Percentiles rank a stretch among this genome's conserved stretches.
Conservation (phyloP, 2,888 invertebrate species). For the Frankliniella intonsa region DNA sequence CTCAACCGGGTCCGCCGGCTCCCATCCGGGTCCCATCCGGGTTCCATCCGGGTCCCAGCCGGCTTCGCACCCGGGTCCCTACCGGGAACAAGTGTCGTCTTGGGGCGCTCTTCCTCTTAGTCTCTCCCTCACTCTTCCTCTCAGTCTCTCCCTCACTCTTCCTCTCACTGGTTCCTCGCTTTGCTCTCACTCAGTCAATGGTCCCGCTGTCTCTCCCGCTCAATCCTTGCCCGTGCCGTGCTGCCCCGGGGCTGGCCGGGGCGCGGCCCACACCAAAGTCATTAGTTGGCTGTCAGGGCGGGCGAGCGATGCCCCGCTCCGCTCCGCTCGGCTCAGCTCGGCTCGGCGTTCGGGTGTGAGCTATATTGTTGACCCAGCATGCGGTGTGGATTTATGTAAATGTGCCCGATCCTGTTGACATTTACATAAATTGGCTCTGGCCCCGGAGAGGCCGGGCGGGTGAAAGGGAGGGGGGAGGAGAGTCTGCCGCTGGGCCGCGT, state of each 20-base stretch:
- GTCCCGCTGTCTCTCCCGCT: too few relatives aligned
- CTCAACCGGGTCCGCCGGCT: too few relatives aligned
- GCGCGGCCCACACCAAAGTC: too few relatives aligned
- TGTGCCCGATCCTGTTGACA: constrained; percentile 9
- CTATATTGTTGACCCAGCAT: not conserved
- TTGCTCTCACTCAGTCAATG: not conserved
- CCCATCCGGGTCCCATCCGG: too few relatives aligned
- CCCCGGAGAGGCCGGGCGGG: not conserved
- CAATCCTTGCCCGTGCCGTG: too few relatives aligned
- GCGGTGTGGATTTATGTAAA: constrained; percentile 11
- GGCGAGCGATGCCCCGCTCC: too few relatives aligned
- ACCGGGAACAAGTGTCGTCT: too few relatives aligned
- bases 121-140: not conserved
- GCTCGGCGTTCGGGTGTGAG: not conserved
- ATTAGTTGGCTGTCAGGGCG: too few relatives aligned
- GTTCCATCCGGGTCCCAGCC: too few relatives aligned
- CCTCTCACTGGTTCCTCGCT: not conserved
- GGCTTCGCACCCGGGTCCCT: too few relatives aligned
- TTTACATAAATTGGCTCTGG: constrained; percentile 4
- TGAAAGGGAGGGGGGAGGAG: not conserved
- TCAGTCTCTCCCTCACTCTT: not conserved
- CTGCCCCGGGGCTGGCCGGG: too few relatives aligned
- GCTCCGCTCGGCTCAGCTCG: not conserved
- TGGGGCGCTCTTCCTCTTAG: not conserved
- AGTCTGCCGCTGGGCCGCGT: not conserved